Evolutionary conservation across 2,888 invertebrate genomes (phyloP).

Genomic region (Tethea ocularis): DNA sequence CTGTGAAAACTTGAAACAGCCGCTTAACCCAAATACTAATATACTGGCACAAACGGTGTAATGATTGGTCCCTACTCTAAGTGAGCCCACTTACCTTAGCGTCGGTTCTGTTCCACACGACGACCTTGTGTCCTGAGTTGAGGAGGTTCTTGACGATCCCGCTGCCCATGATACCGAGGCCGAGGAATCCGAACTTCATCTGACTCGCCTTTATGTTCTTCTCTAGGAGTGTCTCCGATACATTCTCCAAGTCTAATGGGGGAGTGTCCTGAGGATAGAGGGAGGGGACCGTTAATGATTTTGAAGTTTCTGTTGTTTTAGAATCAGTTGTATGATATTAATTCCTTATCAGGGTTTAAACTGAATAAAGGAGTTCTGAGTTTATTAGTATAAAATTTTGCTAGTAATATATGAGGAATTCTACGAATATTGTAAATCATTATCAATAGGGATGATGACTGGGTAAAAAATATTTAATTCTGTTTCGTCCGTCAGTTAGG

Average conservation of each 20-base stretch:
- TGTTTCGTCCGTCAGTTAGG: too few relatives aligned
- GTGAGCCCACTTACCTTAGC: constrained; percentile 89
- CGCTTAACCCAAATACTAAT: neutral
- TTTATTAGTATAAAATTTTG: too few relatives aligned
- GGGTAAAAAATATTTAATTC: too few relatives aligned
- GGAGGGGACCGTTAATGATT: neutral
- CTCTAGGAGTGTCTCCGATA: constrained; percentile 90
- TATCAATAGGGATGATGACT: too few relatives aligned
- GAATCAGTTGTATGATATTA: too few relatives aligned
- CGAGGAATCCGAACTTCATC: constrained; percentile 96
- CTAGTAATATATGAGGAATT: too few relatives aligned
- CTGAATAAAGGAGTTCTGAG: too few relatives aligned
- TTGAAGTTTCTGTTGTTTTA: too few relatives aligned
- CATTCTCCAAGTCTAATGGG: constrained; percentile 89
- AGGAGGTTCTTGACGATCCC: constrained; percentile 97
- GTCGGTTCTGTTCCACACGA: constrained; percentile 96
- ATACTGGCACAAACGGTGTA: neutral
- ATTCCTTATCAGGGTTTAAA: too few relatives aligned
- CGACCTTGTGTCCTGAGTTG: constrained; percentile 96
- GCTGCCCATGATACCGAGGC: constrained; percentile 97
- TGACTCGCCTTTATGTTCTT: constrained; percentile 94
- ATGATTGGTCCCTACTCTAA: neutral
- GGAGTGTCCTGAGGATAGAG: constrained; percentile 86
- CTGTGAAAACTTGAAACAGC: too few relatives aligned
- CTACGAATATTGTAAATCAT: too few relatives aligned